These are phyloP conservation scores for Pogonognathellus flavescens DNA, from an alignment of 1,140 invertebrate species.

Conservation along the genomic window DNA sequence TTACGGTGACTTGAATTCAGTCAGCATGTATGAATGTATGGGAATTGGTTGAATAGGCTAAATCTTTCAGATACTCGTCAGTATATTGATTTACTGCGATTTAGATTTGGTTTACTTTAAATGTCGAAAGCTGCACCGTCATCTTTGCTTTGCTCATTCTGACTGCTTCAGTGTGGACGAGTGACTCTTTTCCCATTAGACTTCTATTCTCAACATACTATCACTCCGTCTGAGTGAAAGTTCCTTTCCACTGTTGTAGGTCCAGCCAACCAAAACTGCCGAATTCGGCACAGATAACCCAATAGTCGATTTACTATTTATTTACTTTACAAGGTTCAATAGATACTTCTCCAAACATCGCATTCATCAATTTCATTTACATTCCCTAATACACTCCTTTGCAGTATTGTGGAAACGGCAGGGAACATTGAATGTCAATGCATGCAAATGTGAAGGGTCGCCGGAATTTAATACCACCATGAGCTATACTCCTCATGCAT, in stretches of 20 bases:
- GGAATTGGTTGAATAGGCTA: background rate
- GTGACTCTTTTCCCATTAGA: constrained; percentile 34
- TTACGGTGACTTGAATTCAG: no score
- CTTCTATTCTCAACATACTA: constrained; percentile 23
- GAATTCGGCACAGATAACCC: background rate
- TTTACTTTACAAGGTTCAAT: no score
- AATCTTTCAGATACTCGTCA: constrained; percentile 2
- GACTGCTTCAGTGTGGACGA: constrained; percentile 1
- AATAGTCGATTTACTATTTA: background rate
- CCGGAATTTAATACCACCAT: no score
- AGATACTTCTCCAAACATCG: no score
- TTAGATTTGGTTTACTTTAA: constrained; percentile 32
- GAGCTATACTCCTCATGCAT: no score
- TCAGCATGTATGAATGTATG: background rate
- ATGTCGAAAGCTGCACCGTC: background rate
- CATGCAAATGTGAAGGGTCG: no score
- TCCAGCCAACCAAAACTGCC: background rate
- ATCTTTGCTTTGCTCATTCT: background rate
- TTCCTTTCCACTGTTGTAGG: background rate
- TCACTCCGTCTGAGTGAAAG: constrained; percentile 25
- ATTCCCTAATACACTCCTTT: no score
- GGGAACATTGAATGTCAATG: no score
- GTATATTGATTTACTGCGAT: constrained; percentile 33
- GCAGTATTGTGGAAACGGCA: no score
- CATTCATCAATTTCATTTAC: no score